Evolutionary conservation across 2,888 invertebrate genomes (phyloP), one percentile per base, ranked within the genome.

Genomic region (Lamellibrachia columna): DNA sequence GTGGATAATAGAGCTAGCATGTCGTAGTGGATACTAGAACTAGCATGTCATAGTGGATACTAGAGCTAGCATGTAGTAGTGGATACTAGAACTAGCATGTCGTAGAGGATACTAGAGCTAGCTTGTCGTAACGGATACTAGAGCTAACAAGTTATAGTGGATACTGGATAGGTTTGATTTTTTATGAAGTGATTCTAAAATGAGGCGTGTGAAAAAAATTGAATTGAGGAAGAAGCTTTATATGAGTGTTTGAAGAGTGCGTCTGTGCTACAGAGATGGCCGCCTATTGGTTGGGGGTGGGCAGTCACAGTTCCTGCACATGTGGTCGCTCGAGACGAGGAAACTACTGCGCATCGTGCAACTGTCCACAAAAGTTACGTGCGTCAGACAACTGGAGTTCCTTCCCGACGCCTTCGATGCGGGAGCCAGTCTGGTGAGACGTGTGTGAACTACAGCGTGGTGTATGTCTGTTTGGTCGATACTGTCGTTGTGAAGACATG

Each of bases 271-370:
- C 93, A 96, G 96, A 91, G 96, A 96, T 95, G 96, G 96, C 11
- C 94, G 95, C 11, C 93, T 95, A n/a, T 92, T 96, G 92, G 96
- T 95, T 2, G 96, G 95, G 40, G 96, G 95, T 40, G 96, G 96
- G 0, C 94, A 95, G 92, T 95, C 96, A 15, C 93, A 95, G n/a
- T 96, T 95, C 93, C 94, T 96, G 90, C 96, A 96, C 92, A 94
- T 96, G 0, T 96, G 96, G 96, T 95, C 95, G 7, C 93, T 96
- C 28, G 96, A 96, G 92, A 96, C 96, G 4, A 94, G 95, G n/a
- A 94, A 95, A 92, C 93, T 96, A 90, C 94, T 95, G 53, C 94
- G 95, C 7, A 95, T 96, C 92, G 95, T 96, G 52, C 96, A 96
- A 94, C 94, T 96, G 93, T 95, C 96, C 11, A 94, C 93, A 92